Evolutionary conservation across 2,888 invertebrate genomes (phyloP), one percentile per base, ranked within the genome.

Genomic region (Monopis laevigella): DNA sequence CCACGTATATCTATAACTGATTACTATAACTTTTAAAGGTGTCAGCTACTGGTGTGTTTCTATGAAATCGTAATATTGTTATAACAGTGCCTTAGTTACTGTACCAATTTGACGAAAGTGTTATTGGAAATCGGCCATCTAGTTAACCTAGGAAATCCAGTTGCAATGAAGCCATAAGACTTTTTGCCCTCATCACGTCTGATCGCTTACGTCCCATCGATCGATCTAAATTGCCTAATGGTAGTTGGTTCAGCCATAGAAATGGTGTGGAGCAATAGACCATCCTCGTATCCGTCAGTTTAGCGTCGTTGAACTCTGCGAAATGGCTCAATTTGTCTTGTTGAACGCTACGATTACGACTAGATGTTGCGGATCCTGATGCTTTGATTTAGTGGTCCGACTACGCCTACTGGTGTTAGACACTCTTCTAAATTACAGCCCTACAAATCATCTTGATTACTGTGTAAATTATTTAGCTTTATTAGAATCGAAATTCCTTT

Each of bases 261-360:
- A 24, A 24, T 10, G 24, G 24, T 10, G 24, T 24, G 24, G 6
- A 24, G 10, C n/a, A n/a, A n/a, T n/a, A n/a, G 10, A 24, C 24
- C 10, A 7, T n/a, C 29, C 11, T 11, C 21, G 12, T 36, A 36
- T 36, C 36, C 36, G 18, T 36, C 36, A 36, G 36, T 36, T 17
- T 19, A 36, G 2, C 36, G 54, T 61, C 58, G 55, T 59, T 59
- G 59, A 58, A 58, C 57, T 51, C 51, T 51, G 59, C 53, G 54
- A 63, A 70, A 68, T 63, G 56, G 58, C 62, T 69, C 70, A 68
- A 72, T 72, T 71, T 68, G 65, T 68, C 66, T 63, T 27, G 24
- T 24, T 24, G 8, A 24, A 24, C 24, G 8, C 5, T 24, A 24
- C 8, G 6, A 27, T 11, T 27, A 2, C 27, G 11, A n/a, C 10